A percentile compares a stretch with the other conserved stretches of the same genome.
Conservation (phyloP, 2,797 vertebrate species). For the Delichon dasypus region DNA sequence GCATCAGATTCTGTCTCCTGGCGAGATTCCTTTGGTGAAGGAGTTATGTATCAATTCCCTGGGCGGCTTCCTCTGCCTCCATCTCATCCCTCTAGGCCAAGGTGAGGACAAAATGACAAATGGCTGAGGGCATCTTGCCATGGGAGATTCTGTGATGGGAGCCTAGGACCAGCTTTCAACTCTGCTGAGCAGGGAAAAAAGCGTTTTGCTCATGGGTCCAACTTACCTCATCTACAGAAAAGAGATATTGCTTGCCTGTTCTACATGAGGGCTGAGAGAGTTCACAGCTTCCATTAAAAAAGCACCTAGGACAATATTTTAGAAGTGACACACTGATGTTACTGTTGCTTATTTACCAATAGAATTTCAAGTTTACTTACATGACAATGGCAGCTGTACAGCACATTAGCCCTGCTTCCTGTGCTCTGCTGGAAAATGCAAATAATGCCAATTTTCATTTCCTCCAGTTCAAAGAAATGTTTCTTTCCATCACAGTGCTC, state of each 20-base stretch:
- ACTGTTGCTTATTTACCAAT: background rate
- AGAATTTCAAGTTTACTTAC: background rate
- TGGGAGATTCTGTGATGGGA: background rate
- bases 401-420: background rate
- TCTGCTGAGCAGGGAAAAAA: background rate
- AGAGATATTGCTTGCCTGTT: slow-evolving; percentile 1
- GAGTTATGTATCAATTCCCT: background rate
- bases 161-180: background rate
- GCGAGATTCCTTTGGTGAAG: background rate
- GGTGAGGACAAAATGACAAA: slow-evolving; percentile 53
- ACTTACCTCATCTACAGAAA: background rate
- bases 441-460: background rate
- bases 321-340: background rate
- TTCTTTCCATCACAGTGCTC: slow-evolving; percentile 84
- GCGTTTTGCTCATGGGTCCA: background rate
- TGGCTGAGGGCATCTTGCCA: background rate
- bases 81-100: background rate
- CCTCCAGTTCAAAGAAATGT: background rate
- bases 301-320: background rate
- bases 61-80: background rate
- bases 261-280: background rate
- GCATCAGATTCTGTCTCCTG: background rate
- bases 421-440: background rate
- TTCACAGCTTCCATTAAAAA: background rate
- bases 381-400: background rate